Percentiles rank a stretch among this genome's conserved stretches.
Conservation (phyloP, 2,797 vertebrate species). For the Aplochiton taeniatus region DNA sequence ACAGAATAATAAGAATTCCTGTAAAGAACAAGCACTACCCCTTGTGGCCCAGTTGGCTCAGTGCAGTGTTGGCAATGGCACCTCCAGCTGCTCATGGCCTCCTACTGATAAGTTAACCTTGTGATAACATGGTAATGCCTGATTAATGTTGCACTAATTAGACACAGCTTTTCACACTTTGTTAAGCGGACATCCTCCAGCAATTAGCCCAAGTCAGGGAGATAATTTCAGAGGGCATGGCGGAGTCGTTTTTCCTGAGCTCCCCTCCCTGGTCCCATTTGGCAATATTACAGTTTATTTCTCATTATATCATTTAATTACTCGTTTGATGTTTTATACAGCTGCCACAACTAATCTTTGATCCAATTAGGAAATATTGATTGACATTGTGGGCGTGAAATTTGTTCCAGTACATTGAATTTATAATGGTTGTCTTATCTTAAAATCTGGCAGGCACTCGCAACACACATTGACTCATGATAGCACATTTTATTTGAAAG, state of each 20-base stretch:
- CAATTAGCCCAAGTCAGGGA: conserved; percentile 75
- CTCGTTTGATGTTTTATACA: conserved; percentile 75
- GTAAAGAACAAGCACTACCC: conserved; percentile 77
- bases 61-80: conserved; percentile 64
- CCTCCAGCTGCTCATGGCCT: conserved; percentile 73
- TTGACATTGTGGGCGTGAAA: conserved; percentile 63
- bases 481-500: background rate
- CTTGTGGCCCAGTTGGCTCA: conserved; percentile 66
- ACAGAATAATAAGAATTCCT: conserved; percentile 39
- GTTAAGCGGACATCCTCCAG: conserved; percentile 80
- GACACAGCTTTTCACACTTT: conserved; percentile 81
- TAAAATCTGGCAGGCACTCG: conserved; percentile 50
- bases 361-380: conserved; percentile 74
- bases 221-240: conserved; percentile 75
- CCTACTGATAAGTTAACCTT: conserved; percentile 80
- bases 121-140: conserved; percentile 82
- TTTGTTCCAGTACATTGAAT: conserved; percentile 60
- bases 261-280: conserved; percentile 67
- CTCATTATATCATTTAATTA: conserved; percentile 79
- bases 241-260: conserved; percentile 63
- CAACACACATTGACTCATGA: background rate
- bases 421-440: conserved; percentile 65
- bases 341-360: conserved; percentile 73
- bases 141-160: conserved; percentile 82
- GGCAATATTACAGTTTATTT: conserved; percentile 76